Evolutionary conservation across 1,140 invertebrate species (phyloP).

Genomic region (Diorhabda sublineata): DNA sequence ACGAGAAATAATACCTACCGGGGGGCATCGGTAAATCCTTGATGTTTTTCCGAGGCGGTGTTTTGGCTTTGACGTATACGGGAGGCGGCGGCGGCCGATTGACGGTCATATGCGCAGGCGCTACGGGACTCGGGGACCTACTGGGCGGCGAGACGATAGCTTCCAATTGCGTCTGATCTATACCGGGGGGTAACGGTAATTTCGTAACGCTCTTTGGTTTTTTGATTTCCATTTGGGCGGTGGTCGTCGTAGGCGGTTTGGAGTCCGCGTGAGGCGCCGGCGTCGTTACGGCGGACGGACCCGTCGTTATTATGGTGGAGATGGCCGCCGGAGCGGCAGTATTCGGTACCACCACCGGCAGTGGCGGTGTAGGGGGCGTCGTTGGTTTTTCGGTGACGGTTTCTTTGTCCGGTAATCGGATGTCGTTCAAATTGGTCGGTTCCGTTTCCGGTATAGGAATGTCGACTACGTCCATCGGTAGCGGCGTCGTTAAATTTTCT

Average conservation of each 20-base stretch:
- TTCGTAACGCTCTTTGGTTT: conserved; percentile 64
- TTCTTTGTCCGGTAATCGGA: conserved; percentile 23
- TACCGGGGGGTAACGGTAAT: conserved; percentile 80
- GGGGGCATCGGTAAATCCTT: conserved; percentile 88
- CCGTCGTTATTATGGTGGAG: background rate
- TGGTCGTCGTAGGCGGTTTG: background rate
- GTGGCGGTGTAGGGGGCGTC: conserved; percentile 15
- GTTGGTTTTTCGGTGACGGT: conserved; percentile 9
- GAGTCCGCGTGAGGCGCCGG: conserved; percentile 12
- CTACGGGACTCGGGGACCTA: conserved; percentile 57
- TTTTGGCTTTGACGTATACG: conserved; percentile 48
- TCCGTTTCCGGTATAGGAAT: conserved; percentile 34
- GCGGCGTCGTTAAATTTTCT: conserved; percentile 18
- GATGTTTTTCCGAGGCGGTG: conserved; percentile 59
- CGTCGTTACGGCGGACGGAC: background rate
- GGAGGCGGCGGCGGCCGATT: conserved; percentile 51
- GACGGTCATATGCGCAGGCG: conserved; percentile 47
- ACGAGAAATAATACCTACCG: conserved; percentile 50
- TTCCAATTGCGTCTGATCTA: conserved; percentile 72
- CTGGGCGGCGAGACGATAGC: conserved; percentile 68
- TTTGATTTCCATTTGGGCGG: conserved; percentile 4
- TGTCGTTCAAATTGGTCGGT: conserved; percentile 31
- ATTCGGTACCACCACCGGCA: background rate
- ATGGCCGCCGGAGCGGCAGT: conserved; percentile 19
- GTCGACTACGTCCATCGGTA: conserved; percentile 44